Conservation (phyloP, 2,797 vertebrate genomes). For the Oryzias dopingdopingensis region DNA sequence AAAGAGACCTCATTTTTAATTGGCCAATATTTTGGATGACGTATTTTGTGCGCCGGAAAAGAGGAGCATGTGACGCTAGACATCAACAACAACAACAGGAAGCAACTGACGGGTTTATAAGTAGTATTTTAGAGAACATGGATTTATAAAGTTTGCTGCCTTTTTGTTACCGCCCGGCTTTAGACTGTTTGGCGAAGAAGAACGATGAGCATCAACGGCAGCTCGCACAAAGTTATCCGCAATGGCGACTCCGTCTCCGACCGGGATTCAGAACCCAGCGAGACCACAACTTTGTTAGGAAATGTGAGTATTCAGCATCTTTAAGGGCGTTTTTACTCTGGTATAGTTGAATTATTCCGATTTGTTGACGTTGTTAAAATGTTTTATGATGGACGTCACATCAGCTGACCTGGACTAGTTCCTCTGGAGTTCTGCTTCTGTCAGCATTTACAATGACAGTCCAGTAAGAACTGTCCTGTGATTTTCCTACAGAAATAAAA, state of each 20-base stretch:
- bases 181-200: not conserved
- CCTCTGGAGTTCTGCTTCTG: constrained; percentile 14
- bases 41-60: constrained; percentile 33
- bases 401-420: constrained; percentile 11
- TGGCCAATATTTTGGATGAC: constrained; percentile 10
- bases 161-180: not conserved
- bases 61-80: constrained; percentile 12
- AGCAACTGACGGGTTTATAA: constrained; percentile 21
- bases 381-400: constrained; percentile 21
- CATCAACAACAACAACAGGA: constrained; percentile 31
- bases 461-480: not conserved
- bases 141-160: not conserved
- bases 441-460: constrained; percentile 26
- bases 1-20: constrained; percentile 10
- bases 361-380: not conserved
- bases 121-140: constrained; percentile 21
- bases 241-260: not conserved
- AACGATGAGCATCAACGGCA: constrained; percentile 53
- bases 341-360: too few relatives aligned
- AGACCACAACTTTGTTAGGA: constrained; percentile 56
- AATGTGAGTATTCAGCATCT: constrained; percentile 62
- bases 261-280: constrained; percentile 16
- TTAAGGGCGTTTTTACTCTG: not conserved
- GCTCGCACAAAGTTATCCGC: not conserved
- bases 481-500: not conserved